A percentile compares a stretch with the other conserved stretches of the same genome.
Conservation (phyloP, 2,797 vertebrate species). For the Pteropus rufus region DNA sequence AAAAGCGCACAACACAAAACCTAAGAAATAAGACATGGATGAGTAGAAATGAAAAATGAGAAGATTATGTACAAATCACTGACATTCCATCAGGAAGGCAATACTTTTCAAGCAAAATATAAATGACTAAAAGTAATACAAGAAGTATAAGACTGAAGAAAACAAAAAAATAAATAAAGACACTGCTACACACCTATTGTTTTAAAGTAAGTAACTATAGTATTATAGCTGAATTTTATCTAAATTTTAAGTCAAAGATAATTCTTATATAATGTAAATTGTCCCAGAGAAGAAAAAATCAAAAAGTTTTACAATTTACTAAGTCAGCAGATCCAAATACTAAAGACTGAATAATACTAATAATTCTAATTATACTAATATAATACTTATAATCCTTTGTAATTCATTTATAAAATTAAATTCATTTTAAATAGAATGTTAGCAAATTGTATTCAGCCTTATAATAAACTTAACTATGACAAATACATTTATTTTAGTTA, state of each 20-base stretch:
- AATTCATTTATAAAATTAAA: constrained; percentile 25
- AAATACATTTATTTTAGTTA: neutral
- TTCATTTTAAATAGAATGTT: neutral
- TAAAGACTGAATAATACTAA: neutral
- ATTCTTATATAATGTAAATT: neutral
- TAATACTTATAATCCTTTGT: too few species aligned
- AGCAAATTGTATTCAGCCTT: neutral
- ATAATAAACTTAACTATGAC: neutral
- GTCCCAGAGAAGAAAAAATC: neutral
- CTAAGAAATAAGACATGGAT: neutral
- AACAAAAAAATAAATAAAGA: neutral
- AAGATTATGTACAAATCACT: neutral
- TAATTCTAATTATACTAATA: too few species aligned
- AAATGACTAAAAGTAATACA: neutral
- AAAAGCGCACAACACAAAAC: neutral
- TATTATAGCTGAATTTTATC: neutral
- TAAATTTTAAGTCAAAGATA: constrained; percentile 4
- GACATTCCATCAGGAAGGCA: neutral
- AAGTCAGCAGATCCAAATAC: neutral
- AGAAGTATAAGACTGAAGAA: neutral
- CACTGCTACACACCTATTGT: neutral
- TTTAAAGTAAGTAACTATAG: neutral
- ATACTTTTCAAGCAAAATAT: neutral
- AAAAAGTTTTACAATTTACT: neutral
- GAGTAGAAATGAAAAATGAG: neutral